A percentile compares a stretch with the other conserved stretches of the same genome.
phyloP scores from a whole-genome alignment of 2,113 vertebrate species.

The Apus apus region DNA sequence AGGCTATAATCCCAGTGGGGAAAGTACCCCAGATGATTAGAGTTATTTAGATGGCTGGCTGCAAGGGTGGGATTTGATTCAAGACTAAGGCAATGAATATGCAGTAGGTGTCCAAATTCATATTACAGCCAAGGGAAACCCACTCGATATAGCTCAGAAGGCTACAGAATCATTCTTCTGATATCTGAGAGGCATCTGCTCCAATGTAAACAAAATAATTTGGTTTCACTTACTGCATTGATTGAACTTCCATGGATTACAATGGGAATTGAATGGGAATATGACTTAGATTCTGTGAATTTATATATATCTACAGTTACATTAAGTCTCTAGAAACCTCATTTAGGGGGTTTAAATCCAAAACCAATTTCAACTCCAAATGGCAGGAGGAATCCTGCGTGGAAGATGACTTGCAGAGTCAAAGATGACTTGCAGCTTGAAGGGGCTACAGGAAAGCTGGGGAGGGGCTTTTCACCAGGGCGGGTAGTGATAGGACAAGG shows the following conservation, averaged over 20 bases:
- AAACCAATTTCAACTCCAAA: not conserved
- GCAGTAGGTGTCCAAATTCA: not conserved
- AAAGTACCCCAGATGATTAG: not conserved
- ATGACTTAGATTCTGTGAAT: not conserved
- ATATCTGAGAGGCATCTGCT: not conserved
- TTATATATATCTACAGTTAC: not conserved
- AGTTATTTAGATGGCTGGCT: not conserved
- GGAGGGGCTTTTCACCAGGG: no score
- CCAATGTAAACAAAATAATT: not conserved
- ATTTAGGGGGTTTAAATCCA: not conserved
- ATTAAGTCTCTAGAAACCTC: not conserved
- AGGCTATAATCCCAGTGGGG: not conserved
- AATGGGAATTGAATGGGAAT: not conserved
- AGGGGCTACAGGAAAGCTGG: no score
- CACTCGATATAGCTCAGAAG: not conserved
- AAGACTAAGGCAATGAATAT: not conserved
- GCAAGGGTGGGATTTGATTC: not conserved
- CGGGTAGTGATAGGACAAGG: no score
- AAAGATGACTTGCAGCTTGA: not conserved
- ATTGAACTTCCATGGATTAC: not conserved
- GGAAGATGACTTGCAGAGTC: not conserved
- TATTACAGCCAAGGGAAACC: not conserved
- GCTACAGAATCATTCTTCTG: not conserved
- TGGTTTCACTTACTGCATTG: not conserved
- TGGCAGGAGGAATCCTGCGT: not conserved